phyloP scores from a whole-genome alignment of 2,113 vertebrate species.

The Caloenas nicobarica region DNA sequence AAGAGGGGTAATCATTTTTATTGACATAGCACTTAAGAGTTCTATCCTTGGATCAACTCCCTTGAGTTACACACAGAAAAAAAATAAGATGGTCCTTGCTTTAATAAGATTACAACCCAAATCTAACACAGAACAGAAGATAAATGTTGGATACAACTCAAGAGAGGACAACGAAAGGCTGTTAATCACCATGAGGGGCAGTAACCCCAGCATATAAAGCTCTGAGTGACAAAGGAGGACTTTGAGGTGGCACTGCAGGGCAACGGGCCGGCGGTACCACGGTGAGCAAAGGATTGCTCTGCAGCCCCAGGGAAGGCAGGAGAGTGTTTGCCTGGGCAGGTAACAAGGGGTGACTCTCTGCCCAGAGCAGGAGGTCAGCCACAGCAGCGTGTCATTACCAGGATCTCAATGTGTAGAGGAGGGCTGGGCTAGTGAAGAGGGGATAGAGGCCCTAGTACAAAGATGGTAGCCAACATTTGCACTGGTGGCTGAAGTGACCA shows the following conservation, averaged over 20 bases:
- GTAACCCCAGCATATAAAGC: background rate
- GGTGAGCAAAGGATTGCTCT: accelerated
- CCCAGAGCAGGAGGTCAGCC: background rate
- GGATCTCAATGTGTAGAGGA: background rate
- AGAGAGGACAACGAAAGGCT: background rate
- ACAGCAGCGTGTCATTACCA: background rate
- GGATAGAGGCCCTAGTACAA: background rate
- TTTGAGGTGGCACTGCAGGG: background rate
- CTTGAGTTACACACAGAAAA: background rate
- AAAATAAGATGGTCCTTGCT: background rate
- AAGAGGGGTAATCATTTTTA: background rate
- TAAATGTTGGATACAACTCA: background rate
- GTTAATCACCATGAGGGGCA: background rate
- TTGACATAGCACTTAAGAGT: background rate
- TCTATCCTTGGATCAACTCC: background rate
- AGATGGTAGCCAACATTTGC: background rate
- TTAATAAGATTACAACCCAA: background rate
- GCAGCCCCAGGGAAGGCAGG: background rate
- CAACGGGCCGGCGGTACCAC: background rate
- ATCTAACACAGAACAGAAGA: background rate
- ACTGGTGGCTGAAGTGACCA: background rate
- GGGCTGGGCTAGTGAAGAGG: background rate
- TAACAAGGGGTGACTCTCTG: accelerated
- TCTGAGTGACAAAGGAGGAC: background rate
- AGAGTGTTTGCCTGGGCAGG: background rate